Conservation (phyloP, 2,888 invertebrate genomes). For the Cheiracanthium punctorium region DNA sequence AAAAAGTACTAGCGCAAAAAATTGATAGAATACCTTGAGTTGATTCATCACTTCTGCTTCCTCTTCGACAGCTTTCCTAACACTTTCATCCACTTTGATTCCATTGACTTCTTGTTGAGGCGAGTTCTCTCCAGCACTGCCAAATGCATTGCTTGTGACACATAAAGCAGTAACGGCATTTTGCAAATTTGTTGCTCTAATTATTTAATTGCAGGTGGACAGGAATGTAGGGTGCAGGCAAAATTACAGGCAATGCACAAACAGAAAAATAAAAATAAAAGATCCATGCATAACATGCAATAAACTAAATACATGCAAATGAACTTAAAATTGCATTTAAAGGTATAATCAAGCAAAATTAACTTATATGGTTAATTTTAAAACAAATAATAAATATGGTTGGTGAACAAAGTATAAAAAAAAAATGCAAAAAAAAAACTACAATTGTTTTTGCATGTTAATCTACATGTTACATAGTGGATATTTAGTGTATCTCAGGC, state of each 20-base stretch:
- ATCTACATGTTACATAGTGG: no score
- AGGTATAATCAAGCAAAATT: background rate
- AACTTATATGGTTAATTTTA: no score
- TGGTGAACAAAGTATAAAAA: no score
- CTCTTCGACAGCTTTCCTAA: constrained; percentile 83
- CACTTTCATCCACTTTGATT: constrained; percentile 54
- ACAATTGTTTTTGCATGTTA: no score
- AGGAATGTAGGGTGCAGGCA: constrained; percentile 54
- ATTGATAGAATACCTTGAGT: constrained; percentile 85
- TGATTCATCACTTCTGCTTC: constrained; percentile 97
- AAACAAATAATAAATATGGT: no score
- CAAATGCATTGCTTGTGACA: constrained; percentile 91
- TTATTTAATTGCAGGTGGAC: constrained; percentile 75
- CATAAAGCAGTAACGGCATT: constrained; percentile 91
- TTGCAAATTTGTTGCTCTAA: constrained; percentile 91
- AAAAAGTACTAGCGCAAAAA: background rate
- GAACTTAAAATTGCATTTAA: no score
- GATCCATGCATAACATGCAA: constrained; percentile 38
- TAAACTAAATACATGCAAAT: constrained; percentile 31
- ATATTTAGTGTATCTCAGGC: no score
- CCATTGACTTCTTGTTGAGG: constrained; percentile 63
- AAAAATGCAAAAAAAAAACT: no score
- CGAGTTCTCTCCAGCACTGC: constrained; percentile 75
- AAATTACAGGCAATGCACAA: constrained; percentile 26
- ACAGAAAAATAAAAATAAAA: constrained; percentile 44